These are phyloP conservation scores for Amphilophus citrinellus DNA, from an alignment of 2,113 vertebrate species.

Conservation along the genomic window DNA sequence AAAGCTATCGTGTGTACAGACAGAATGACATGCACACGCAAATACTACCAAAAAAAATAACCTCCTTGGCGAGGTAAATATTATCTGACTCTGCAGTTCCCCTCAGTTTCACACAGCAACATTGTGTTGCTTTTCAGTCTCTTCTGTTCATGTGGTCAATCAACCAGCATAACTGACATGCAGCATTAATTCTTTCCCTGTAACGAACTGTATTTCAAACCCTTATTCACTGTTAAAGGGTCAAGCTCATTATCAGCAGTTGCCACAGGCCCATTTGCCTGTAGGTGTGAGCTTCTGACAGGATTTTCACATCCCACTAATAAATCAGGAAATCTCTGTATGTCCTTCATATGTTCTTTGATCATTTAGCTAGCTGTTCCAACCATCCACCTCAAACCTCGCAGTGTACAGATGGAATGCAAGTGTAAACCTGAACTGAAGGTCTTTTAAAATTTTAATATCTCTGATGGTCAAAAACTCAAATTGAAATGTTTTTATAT, in stretches of 20 bases:
- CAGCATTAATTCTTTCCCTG: neutral
- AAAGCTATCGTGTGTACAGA: too few species aligned
- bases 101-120: neutral
- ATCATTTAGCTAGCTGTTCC: too few species aligned
- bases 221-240: neutral
- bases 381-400: too few species aligned
- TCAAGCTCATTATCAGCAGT: neutral
- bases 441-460: too few species aligned
- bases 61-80: conserved; percentile 1
- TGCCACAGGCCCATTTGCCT: neutral
- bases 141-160: neutral
- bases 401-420: too few species aligned
- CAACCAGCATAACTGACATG: neutral
- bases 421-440: too few species aligned
- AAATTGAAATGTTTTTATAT: too few species aligned
- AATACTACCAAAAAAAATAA: too few species aligned
- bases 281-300: neutral
- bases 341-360: too few species aligned
- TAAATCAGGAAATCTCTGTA: neutral
- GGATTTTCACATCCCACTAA: neutral
- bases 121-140: neutral
- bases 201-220: neutral
- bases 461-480: too few species aligned
- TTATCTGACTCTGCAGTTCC: conserved; percentile 29
- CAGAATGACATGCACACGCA: too few species aligned